Percentiles rank a stretch among this genome's conserved stretches.
Conservation (phyloP, 2,797 vertebrate genomes). For the Gephyroberyx darwinii region DNA sequence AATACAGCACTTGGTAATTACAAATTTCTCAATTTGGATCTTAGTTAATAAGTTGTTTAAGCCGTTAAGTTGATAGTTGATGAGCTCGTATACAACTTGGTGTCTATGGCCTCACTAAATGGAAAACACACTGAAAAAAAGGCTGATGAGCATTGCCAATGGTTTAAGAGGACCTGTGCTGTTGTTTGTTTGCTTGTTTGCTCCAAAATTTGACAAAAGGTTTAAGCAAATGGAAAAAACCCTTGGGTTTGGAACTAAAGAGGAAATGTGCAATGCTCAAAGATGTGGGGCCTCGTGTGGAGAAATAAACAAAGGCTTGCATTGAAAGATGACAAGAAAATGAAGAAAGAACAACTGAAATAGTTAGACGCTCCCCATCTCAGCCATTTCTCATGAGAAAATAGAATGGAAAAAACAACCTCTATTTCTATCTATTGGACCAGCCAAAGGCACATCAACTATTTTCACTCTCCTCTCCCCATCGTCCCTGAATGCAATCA, state of each 20-base stretch:
- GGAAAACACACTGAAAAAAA: constrained; percentile 44
- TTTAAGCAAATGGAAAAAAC: constrained; percentile 56
- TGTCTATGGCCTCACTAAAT: constrained; percentile 64
- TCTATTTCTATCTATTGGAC: constrained; percentile 87
- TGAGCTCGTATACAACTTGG: constrained; percentile 56
- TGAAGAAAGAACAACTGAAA: constrained; percentile 68
- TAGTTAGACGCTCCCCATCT: constrained; percentile 73
- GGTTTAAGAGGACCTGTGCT: constrained; percentile 51
- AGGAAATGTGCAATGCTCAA: constrained; percentile 49
- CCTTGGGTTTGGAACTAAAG: constrained; percentile 55
- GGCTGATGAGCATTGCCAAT: constrained; percentile 53
- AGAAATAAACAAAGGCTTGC: constrained; percentile 65
- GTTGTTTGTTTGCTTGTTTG: constrained; percentile 43
- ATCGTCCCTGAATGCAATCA: constrained; percentile 91
- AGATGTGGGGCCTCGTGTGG: constrained; percentile 54
- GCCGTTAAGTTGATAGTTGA: constrained; percentile 58
- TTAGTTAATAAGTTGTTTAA: constrained; percentile 55
- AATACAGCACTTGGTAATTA: constrained; percentile 4
- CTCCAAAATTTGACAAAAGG: constrained; percentile 59
- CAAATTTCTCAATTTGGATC: constrained; percentile 27
- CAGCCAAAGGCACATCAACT: constrained; percentile 91
- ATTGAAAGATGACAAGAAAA: constrained; percentile 68
- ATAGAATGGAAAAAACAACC: constrained; percentile 73
- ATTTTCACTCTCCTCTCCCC: constrained; percentile 79
- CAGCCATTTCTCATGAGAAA: constrained; percentile 75